Base-by-base conservation (phyloP, 1,140 invertebrate species). In the Zaprionus gabonicus region DNA sequence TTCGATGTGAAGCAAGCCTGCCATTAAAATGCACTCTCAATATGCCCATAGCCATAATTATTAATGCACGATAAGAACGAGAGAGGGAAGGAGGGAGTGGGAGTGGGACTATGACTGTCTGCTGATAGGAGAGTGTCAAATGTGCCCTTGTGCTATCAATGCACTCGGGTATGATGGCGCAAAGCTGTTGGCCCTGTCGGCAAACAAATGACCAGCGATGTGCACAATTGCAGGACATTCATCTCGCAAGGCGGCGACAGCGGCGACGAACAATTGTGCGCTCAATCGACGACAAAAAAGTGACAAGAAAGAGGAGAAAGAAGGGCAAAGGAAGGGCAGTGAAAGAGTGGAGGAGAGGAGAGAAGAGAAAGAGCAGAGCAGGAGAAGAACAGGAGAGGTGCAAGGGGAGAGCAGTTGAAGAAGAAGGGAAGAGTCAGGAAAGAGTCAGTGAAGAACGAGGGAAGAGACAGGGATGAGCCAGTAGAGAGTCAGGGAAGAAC, bases 211-310 rank as follows among this genome's bases (percentile, higher is more conserved):
- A 78, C 71, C 65, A 67, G 69, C 85, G 72, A 78, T 88, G 85
- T 65, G 84, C 84, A 84, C 84, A 88, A 88, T 90, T 88, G 85
- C 84, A 88, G 81, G 81, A 85, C 87, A 88, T 88, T 88, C 85
- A 90, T 88, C 84, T 90, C 79, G 78, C 49, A 34, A 55, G 41
- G n/a, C n/a, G 41, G 15, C 28, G 31, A 9, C 31, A 46, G 34
- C 53, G 67, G 49, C 74, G 79, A 80, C 84, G 78, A 83, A 71
- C 84, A 88, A 87, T 86, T 80, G 83, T 78, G 80, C 78, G 84
- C 78, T 76, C 83, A 83, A 87, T 88, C 74, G 83, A 81, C 74
- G 84, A 84, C 81, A 88, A 83, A 86, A 82, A 82, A 72, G 66
- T 69, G 76, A 69, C 38, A n/a, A n/a, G 41, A 46, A 17, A 46